Evolutionary conservation across 1,140 invertebrate genomes (phyloP).

Genomic region (Scaptomyza hsui): DNA sequence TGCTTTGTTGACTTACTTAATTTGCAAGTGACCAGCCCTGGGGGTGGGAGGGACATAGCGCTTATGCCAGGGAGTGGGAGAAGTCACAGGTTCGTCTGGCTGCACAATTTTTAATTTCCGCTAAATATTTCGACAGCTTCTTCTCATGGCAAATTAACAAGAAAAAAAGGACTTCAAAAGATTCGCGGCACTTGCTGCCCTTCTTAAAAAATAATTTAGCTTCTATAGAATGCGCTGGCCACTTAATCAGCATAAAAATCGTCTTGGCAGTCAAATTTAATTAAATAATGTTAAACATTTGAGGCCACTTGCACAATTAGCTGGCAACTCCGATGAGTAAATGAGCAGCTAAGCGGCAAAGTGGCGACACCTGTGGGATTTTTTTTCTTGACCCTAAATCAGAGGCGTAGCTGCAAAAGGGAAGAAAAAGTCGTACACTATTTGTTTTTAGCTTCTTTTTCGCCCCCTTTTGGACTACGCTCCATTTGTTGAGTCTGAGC

Average conservation of each 20-base stretch:
- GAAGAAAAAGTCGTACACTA: neutral
- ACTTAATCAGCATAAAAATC: conserved; percentile 78
- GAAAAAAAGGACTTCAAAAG: conserved; percentile 56
- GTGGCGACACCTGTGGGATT: conserved; percentile 78
- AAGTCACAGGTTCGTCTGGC: conserved; percentile 22
- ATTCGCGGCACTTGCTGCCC: conserved; percentile 27
- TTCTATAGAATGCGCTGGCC: conserved; percentile 33
- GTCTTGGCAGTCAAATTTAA: conserved; percentile 69
- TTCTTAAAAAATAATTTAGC: conserved; percentile 20
- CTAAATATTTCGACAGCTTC: conserved; percentile 47
- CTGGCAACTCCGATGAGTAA: conserved; percentile 43
- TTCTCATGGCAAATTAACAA: conserved; percentile 46
- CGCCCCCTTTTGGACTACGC: conserved; percentile 18
- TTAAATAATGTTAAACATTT: conserved; percentile 73
- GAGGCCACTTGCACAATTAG: conserved; percentile 77
- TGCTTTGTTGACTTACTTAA: conserved; percentile 83
- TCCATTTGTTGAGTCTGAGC: conserved; percentile 20
- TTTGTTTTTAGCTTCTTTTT: neutral
- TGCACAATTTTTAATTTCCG: conserved; percentile 73
- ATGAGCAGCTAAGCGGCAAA: conserved; percentile 74
- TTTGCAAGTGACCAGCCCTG: conserved; percentile 63
- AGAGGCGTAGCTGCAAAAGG: conserved; percentile 26
- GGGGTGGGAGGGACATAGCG: neutral
- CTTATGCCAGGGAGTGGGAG: conserved; percentile 1
- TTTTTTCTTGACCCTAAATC: conserved; percentile 25